Evolutionary conservation across 2,797 vertebrate species (phyloP).

Genomic region (Helarctos malayanus): DNA sequence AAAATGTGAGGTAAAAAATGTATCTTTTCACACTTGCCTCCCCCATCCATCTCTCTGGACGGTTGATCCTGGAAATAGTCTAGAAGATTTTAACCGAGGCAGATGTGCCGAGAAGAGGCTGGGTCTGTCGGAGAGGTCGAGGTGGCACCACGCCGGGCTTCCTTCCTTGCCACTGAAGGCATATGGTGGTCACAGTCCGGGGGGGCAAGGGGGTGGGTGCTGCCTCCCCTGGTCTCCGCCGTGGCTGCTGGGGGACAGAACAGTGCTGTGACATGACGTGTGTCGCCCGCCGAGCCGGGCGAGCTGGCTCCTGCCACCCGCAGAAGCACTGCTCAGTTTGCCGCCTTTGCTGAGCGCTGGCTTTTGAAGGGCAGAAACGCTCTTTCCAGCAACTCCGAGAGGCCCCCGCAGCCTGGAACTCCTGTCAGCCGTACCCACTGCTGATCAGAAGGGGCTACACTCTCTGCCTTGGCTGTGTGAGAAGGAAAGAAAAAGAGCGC

Average conservation of each 20-base stretch:
- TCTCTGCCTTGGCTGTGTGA: not conserved
- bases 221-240: rapidly evolving
- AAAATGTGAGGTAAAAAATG: not conserved
- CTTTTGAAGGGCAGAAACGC: not conserved
- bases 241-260: not conserved
- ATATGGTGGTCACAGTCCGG: rapidly evolving
- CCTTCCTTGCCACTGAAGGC: not conserved
- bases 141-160: rapidly evolving
- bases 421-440: not conserved
- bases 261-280: rapidly evolving
- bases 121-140: not conserved
- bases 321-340: not conserved
- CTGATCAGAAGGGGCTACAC: not conserved
- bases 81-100: not conserved
- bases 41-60: not conserved
- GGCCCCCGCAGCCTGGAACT: not conserved
- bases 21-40: not conserved
- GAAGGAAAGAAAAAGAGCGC: not conserved
- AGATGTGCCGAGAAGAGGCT: not conserved
- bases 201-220: rapidly evolving
- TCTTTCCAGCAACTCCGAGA: not conserved
- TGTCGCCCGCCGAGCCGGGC: not conserved
- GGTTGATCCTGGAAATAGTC: not conserved
- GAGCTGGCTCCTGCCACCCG: not conserved
- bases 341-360: not conserved